Conservation (phyloP, 1,140 invertebrate species). For the Cotesia glomerata region DNA sequence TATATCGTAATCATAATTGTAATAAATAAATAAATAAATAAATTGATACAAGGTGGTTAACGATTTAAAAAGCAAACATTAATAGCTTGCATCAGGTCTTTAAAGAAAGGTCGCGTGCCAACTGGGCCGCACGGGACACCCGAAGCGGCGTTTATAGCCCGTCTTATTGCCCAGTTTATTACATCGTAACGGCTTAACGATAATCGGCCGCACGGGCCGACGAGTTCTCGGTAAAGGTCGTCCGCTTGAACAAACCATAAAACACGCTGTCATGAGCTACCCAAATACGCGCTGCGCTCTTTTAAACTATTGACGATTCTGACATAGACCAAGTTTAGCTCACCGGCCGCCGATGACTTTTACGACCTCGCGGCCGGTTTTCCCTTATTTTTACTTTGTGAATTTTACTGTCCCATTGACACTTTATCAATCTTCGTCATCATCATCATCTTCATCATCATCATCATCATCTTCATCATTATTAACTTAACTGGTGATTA, state of each 20-base stretch:
- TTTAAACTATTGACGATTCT: constrained; percentile 52
- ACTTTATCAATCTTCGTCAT: not conserved
- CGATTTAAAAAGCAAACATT: constrained; percentile 4
- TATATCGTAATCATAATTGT: not conserved
- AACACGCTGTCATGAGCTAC: constrained; percentile 50
- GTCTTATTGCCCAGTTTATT: constrained; percentile 60
- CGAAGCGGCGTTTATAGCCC: constrained; percentile 53
- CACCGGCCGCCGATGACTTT: constrained; percentile 54
- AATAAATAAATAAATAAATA: no score
- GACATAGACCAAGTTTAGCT: constrained; percentile 34
- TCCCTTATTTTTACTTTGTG: constrained; percentile 3
- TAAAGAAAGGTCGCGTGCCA: constrained; percentile 53
- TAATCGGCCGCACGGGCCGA: constrained; percentile 38
- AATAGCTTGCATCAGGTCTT: not conserved
- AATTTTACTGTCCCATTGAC: not conserved
- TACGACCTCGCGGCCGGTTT: constrained; percentile 40
- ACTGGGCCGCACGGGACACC: constrained; percentile 42
- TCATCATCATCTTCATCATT: not conserved
- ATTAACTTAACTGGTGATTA: not conserved
- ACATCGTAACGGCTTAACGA: constrained; percentile 61
- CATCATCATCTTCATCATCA: no score
- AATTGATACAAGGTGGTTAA: no score
- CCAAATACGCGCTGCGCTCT: constrained; percentile 42
- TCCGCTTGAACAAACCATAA: constrained; percentile 46
- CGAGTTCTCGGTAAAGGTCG: constrained; percentile 24